A percentile compares a stretch with the other conserved stretches of the same genome.
Conservation (phyloP, 2,888 invertebrate genomes). For the Macrosiphum euphorbiae region DNA sequence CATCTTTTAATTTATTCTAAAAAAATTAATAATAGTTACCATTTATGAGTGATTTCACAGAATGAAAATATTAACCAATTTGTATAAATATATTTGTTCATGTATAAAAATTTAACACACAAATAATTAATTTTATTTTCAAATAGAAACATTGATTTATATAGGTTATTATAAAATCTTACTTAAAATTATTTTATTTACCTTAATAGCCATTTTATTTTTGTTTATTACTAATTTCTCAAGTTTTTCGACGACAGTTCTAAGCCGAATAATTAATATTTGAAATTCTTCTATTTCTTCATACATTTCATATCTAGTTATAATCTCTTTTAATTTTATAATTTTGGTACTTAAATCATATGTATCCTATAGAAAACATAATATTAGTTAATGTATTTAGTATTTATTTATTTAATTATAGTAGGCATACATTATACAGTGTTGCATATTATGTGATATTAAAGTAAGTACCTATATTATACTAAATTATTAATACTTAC, state of each 20-base stretch:
- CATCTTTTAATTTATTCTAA: slow-evolving; percentile 33
- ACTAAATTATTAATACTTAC: background rate
- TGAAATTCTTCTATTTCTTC: slow-evolving; percentile 39
- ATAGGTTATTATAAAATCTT: background rate
- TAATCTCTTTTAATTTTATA: slow-evolving; percentile 14
- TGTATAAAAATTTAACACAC: background rate
- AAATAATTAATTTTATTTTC: background rate
- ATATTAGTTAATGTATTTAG: background rate
- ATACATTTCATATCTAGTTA: background rate
- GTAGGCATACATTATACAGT: background rate
- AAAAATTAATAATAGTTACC: background rate
- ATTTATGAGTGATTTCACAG: background rate
- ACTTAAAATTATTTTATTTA: background rate
- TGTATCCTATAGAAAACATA: background rate
- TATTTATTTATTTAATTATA: background rate
- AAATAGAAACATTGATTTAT: background rate
- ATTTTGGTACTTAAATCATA: background rate
- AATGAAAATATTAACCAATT: background rate
- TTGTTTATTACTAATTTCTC: background rate
- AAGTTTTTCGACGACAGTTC: background rate
- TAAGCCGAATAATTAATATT: slow-evolving; percentile 16
- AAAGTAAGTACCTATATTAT: background rate
- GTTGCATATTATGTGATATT: background rate
- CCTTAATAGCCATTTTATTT: background rate
- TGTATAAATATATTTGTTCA: background rate